Evolutionary conservation across 2,113 vertebrate genomes (phyloP).

Genomic region (Apus apus): DNA sequence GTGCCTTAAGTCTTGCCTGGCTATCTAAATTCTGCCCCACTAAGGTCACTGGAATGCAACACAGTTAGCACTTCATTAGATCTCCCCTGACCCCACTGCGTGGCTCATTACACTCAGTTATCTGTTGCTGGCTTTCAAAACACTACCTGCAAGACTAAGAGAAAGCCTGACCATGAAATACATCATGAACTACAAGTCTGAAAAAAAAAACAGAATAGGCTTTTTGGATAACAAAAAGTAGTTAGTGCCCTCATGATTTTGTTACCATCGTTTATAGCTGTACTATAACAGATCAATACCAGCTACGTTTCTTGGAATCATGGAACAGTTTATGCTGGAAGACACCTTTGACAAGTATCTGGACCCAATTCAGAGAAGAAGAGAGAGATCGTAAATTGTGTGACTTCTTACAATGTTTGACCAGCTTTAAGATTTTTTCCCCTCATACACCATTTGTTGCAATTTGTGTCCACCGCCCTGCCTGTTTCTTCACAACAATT

Average conservation of each 20-base stretch:
- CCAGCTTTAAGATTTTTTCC: background rate
- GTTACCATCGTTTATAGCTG: background rate
- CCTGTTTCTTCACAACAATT: background rate
- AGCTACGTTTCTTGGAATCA: too few relatives aligned
- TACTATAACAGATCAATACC: background rate
- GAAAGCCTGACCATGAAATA: rapidly evolving
- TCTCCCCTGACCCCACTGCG: background rate
- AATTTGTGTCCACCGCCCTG: background rate
- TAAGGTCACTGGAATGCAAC: background rate
- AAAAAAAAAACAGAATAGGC: background rate
- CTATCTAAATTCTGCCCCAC: background rate
- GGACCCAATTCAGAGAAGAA: background rate
- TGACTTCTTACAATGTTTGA: background rate
- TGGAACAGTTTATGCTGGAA: too few relatives aligned
- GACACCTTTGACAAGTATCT: too few relatives aligned
- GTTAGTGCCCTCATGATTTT: background rate
- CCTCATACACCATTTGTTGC: background rate
- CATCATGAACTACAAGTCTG: background rate
- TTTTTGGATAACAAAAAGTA: background rate
- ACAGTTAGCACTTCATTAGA: rapidly evolving
- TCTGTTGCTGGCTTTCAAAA: background rate
- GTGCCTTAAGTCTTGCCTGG: background rate
- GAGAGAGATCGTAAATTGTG: background rate
- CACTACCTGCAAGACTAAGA: background rate
- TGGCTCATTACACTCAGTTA: background rate